Base-by-base conservation (phyloP, 2,888 invertebrate genomes). In the Eupithecia abbreviata region DNA sequence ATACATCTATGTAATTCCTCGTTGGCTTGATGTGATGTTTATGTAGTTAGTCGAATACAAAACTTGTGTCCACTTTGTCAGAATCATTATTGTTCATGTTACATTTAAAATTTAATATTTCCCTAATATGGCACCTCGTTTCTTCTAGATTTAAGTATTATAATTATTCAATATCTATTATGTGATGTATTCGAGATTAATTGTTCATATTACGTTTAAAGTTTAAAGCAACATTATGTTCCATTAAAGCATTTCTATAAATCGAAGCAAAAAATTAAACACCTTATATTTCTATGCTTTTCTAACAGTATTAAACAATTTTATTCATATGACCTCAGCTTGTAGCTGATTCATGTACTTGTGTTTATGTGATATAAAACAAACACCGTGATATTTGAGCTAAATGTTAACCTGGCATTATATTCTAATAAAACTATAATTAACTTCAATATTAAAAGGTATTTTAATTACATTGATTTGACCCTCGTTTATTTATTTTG, bases 11-110 rank as follows among this genome's bases (percentile, higher is more conserved):
- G 84, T 91, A 88, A 87, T 90, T 90, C 87, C 87, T 90, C 85
- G 90, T 92, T 91, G 89, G 91, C 92, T 92, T 93, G 86, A 81
- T 91, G 88, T 92, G 87, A 89, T 81, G 83, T 83, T 82, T 86
- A 84, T 85, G 79, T 85, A 85, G 82, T 81, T 85, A 82, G 81
- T 82, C 77, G 72, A 75, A 73, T 73, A 71, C 55, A 77, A 81
- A 78, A 79, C 77, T 80, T 81, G 81, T 81, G 84, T 84, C 80
- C 81, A 77, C 81, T 83, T 84, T 79, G 77, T 85, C 80, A 81
- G 76, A 84, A 81, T 84, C 81, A 76, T 68, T 79, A 85, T 83
- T 81, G 79, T 73, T 81, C 76, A 80, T 80, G 80, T 79, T 81
- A 79, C 77, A 81, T 81, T 74, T 80, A 75, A 79, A 82, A 75